These are phyloP conservation scores for Phyllopteryx taeniolatus DNA, from an alignment of 2,113 vertebrate genomes.

Conservation along the genomic window DNA sequence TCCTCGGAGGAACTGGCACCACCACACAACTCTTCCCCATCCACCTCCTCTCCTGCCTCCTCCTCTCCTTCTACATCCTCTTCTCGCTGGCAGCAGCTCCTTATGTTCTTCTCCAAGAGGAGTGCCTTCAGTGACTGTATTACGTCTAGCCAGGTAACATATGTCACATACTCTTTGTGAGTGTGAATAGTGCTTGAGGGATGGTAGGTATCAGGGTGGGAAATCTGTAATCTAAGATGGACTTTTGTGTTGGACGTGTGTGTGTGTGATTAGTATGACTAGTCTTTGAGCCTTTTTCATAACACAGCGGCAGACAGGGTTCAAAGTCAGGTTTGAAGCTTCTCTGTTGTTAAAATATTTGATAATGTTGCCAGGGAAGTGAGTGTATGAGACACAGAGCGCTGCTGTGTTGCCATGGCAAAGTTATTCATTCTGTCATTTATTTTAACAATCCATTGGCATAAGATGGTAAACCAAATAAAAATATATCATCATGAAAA, in stretches of 20 bases:
- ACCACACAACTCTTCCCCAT: slow-evolving; percentile 57
- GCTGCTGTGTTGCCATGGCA: slow-evolving; percentile 60
- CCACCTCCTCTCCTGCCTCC: slow-evolving; percentile 68
- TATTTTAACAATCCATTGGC: slow-evolving; percentile 23
- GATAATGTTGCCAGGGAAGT: slow-evolving; percentile 66
- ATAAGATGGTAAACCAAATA: slow-evolving; percentile 9
- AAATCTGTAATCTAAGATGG: slow-evolving; percentile 43
- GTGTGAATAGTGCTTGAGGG: slow-evolving; percentile 25
- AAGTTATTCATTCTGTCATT: slow-evolving; percentile 34
- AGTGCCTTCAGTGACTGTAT: slow-evolving; percentile 96
- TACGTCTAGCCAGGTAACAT: slow-evolving; percentile 88
- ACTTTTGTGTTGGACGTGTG: slow-evolving; percentile 37
- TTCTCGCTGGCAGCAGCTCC: slow-evolving; percentile 93
- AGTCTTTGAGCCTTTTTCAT: not conserved
- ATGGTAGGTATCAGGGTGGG: slow-evolving; percentile 30
- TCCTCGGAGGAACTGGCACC: slow-evolving; percentile 84
- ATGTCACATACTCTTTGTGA: slow-evolving; percentile 24
- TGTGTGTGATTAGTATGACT: slow-evolving; percentile 7
- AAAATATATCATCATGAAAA: slow-evolving; percentile 12
- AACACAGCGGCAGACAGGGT: slow-evolving; percentile 27
- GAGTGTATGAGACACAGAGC: slow-evolving; percentile 37
- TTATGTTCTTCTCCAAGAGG: slow-evolving; percentile 90
- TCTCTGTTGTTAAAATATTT: slow-evolving; percentile 47
- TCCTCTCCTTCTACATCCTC: slow-evolving; percentile 84
- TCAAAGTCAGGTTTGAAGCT: slow-evolving; percentile 25